phyloP scores from a whole-genome alignment of 2,888 invertebrate species.

The Pollenia griseotomentosa region DNA sequence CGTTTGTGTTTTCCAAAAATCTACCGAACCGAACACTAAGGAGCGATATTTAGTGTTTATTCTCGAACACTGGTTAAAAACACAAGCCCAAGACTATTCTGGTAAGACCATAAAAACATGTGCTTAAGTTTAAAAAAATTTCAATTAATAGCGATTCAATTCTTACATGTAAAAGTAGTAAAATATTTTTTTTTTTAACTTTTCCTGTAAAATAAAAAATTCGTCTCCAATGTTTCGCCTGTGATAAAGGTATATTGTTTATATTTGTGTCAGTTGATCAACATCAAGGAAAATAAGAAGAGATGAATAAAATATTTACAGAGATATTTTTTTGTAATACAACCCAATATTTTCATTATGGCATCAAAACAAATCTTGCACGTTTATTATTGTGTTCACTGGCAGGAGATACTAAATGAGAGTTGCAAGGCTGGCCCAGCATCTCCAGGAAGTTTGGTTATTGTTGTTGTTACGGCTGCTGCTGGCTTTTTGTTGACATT shows the following conservation, averaged over 20 bases:
- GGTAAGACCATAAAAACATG: too few relatives aligned
- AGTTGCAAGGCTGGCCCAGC: conserved; percentile 17
- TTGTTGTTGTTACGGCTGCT: conserved; percentile 24
- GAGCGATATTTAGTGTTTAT: too few relatives aligned
- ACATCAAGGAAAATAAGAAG: conserved; percentile 23
- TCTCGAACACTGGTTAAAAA: too few relatives aligned
- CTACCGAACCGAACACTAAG: too few relatives aligned
- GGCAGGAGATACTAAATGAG: conserved; percentile 39
- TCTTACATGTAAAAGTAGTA: too few relatives aligned
- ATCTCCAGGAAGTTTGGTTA: conserved; percentile 37
- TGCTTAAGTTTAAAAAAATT: too few relatives aligned
- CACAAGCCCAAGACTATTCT: too few relatives aligned
- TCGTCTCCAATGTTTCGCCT: not conserved
- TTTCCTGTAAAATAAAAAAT: not conserved
- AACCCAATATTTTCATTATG: conserved; percentile 66
- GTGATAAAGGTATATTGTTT: conserved; percentile 48
- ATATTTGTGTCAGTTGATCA: conserved; percentile 26
- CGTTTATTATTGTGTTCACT: conserved; percentile 37
- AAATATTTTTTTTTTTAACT: too few relatives aligned
- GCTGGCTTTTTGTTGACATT: conserved; percentile 71
- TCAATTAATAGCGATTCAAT: too few relatives aligned
- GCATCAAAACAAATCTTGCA: conserved; percentile 57
- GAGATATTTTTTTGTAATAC: conserved; percentile 33
- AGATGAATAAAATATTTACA: conserved; percentile 8
- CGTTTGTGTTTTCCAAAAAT: too few relatives aligned